Conservation (phyloP, 2,113 vertebrate genomes). For the Verasper variegatus region DNA sequence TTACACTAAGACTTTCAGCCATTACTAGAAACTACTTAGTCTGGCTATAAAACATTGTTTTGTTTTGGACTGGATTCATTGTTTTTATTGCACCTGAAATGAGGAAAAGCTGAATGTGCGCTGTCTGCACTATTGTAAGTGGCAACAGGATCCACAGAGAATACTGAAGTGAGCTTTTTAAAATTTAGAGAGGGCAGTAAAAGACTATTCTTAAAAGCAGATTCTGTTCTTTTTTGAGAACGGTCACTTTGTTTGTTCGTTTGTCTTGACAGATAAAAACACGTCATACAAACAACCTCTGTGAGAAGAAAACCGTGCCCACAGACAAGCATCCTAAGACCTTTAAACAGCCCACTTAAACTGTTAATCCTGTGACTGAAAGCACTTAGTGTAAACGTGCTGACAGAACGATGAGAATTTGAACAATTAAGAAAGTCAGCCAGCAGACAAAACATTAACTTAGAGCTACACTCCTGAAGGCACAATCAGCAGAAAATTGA, state of each 20-base stretch:
- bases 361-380: conserved; percentile 46
- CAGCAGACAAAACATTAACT: conserved; percentile 48
- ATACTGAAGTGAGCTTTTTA: conserved; percentile 33
- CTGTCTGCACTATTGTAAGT: conserved; percentile 43
- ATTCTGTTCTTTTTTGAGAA: conserved; percentile 3
- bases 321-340: conserved; percentile 9
- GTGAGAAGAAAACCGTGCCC: background rate
- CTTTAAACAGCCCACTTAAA: conserved; percentile 31
- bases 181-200: conserved; percentile 4
- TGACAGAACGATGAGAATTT: conserved; percentile 29
- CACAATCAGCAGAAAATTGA: conserved; percentile 45
- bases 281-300: conserved; percentile 3
- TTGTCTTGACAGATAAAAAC: conserved; percentile 17
- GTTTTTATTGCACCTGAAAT: conserved; percentile 60
- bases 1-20: conserved; percentile 30
- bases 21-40: conserved; percentile 53
- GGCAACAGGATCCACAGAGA: conserved; percentile 37
- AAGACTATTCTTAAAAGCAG: background rate
- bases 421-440: conserved; percentile 32
- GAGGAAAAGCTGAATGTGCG: conserved; percentile 40
- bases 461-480: conserved; percentile 35
- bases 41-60: conserved; percentile 58
- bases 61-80: conserved; percentile 55
- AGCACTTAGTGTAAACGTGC: conserved; percentile 19
- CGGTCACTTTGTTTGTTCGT: background rate